A percentile compares a stretch with the other conserved stretches of the same genome.
phyloP scores from a whole-genome alignment of 1,140 invertebrate species.

The Platyscapa corneri region DNA sequence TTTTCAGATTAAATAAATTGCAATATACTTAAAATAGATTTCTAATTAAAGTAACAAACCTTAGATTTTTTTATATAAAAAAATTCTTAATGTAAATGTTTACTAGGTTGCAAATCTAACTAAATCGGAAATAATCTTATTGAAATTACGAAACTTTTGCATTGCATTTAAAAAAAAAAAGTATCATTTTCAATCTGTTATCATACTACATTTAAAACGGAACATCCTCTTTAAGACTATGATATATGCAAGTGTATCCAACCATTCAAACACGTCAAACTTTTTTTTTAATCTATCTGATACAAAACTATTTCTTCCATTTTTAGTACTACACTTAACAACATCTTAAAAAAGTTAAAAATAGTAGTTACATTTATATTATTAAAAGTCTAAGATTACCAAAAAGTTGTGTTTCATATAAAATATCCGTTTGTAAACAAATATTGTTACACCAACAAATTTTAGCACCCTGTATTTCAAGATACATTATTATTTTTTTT shows the following conservation, averaged over 20 bases:
- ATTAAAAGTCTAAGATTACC: too few species aligned
- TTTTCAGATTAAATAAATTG: background rate
- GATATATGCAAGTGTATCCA: background rate
- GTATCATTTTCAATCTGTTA: background rate
- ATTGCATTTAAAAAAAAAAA: background rate
- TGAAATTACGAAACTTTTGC: background rate
- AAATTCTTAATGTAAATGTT: too few species aligned
- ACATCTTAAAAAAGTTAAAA: background rate
- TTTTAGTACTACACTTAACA: background rate
- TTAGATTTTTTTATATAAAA: too few species aligned
- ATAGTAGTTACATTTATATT: background rate
- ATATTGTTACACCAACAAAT: too few species aligned
- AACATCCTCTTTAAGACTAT: background rate
- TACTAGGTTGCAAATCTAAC: background rate
- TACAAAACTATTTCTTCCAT: background rate
- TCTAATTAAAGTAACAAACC: too few species aligned
- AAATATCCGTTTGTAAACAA: too few species aligned
- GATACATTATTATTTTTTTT: too few species aligned
- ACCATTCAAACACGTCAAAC: slow-evolving; percentile 3
- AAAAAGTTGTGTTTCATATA: too few species aligned
- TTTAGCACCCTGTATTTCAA: too few species aligned
- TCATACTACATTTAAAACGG: background rate
- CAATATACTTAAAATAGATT: background rate
- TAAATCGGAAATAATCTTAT: background rate
- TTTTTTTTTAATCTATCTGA: background rate